Percentiles rank a stretch among this genome's conserved stretches.
Conservation (phyloP, 2,113 vertebrate genomes). For the Clarias macrocephalus region DNA sequence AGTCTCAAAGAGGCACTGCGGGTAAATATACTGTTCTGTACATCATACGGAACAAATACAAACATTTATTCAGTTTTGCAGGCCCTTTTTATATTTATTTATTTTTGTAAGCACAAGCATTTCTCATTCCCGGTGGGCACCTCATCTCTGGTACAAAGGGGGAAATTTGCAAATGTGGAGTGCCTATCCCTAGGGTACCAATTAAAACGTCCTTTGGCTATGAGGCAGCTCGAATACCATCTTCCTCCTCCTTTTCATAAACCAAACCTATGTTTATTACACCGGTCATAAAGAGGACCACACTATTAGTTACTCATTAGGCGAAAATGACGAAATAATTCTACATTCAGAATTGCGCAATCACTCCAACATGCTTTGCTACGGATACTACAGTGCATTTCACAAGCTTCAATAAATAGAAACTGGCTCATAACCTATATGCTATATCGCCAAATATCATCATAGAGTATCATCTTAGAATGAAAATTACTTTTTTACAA, state of each 20-base stretch:
- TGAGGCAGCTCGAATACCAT: conserved; percentile 61
- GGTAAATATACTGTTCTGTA: background rate
- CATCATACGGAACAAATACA: conserved; percentile 53
- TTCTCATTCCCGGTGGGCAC: conserved; percentile 59
- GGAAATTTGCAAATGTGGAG: conserved; percentile 65
- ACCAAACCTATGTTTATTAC: conserved; percentile 61
- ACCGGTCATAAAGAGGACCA: conserved; percentile 48
- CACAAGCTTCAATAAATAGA: background rate
- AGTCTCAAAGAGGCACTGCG: background rate
- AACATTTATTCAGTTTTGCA: conserved; percentile 42
- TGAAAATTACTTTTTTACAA: background rate
- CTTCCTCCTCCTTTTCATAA: conserved; percentile 58
- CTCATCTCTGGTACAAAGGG: conserved; percentile 66
- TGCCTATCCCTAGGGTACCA: conserved; percentile 68
- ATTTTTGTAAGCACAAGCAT: conserved; percentile 60
- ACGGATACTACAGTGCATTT: conserved; percentile 25
- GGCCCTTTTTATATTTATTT: conserved; percentile 46
- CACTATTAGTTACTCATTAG: conserved; percentile 73
- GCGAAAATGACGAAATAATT: conserved; percentile 71
- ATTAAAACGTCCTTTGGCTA: conserved; percentile 76
- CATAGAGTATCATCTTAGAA: background rate
- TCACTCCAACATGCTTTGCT: conserved; percentile 63
- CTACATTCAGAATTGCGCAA: conserved; percentile 64
- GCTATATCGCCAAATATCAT: background rate
- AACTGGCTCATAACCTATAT: background rate